These are phyloP conservation scores for Trichoplax adhaerens DNA, from an alignment of 37 sponge, comb jelly and placozoan species.

Conservation along the genomic window DNA sequence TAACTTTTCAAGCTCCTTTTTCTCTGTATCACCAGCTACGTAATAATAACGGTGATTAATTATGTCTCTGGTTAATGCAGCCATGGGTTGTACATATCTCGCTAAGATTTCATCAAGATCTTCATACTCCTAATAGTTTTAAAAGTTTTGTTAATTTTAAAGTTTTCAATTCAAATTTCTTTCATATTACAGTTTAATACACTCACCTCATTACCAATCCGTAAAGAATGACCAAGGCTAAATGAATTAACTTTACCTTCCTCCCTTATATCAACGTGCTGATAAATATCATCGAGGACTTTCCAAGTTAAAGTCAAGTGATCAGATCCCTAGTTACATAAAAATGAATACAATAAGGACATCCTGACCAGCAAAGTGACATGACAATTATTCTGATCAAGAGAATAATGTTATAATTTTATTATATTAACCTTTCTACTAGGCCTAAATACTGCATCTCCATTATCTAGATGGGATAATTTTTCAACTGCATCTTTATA, in stretches of 20 bases:
- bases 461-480: slow-evolving; percentile 46
- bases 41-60: slow-evolving; percentile 53
- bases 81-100: slow-evolving; percentile 77
- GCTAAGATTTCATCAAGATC: slow-evolving; percentile 98
- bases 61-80: slow-evolving; percentile 51
- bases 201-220: slow-evolving; percentile 68
- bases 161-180: not conserved
- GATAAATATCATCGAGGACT: slow-evolving; percentile 53
- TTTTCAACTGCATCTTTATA: slow-evolving; percentile 50
- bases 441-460: slow-evolving; percentile 90
- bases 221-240: slow-evolving; percentile 64
- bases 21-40: slow-evolving; percentile 30
- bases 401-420: not conserved
- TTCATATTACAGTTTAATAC: not conserved
- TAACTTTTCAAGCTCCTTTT: slow-evolving; percentile 31
- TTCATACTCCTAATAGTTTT: slow-evolving; percentile 62
- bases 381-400: too few relatives aligned
- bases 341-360: not conserved
- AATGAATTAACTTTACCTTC: slow-evolving; percentile 68
- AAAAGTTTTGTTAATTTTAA: not conserved
- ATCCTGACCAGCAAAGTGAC: too few relatives aligned
- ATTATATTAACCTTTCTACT: slow-evolving; percentile 52
- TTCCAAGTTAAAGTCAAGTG: slow-evolving; percentile 86
- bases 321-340: slow-evolving; percentile 39
- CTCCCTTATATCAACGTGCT: slow-evolving; percentile 87